phyloP scores from a whole-genome alignment of 2,888 invertebrate genomes.

The Stenolophus ochropezus region DNA sequence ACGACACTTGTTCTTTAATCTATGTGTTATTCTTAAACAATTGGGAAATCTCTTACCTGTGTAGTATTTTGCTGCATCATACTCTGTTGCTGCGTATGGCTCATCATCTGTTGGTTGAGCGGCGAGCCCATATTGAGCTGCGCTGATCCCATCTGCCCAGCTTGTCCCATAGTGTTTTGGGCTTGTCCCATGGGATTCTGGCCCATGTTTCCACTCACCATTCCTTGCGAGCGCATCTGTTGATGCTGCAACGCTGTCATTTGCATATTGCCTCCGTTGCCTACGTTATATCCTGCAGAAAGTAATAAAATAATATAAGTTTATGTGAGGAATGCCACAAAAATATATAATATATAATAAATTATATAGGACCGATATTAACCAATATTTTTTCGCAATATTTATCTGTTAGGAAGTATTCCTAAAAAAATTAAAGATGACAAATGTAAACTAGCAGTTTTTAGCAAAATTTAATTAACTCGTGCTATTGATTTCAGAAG shows the following conservation, averaged over 20 bases:
- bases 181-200: slow-evolving; percentile 57
- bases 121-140: slow-evolving; percentile 61
- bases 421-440: too few relatives aligned
- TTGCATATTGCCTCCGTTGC: slow-evolving; percentile 71
- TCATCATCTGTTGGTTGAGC: slow-evolving; percentile 74
- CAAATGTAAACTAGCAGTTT: too few relatives aligned
- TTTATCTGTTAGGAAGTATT: too few relatives aligned
- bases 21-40: not conserved
- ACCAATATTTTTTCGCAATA: too few relatives aligned
- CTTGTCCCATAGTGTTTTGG: slow-evolving; percentile 65
- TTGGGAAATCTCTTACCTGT: slow-evolving; percentile 68
- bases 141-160: slow-evolving; percentile 63
- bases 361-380: too few relatives aligned
- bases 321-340: not conserved
- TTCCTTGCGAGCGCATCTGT: slow-evolving; percentile 71
- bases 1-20: too few relatives aligned
- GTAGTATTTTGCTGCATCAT: slow-evolving; percentile 74
- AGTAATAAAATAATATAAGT: not conserved
- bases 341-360: too few relatives aligned
- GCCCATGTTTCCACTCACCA: slow-evolving; percentile 66
- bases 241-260: slow-evolving; percentile 74
- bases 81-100: slow-evolving; percentile 74
- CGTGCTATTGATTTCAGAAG: too few relatives aligned
- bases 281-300: slow-evolving; percentile 59
- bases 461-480: too few relatives aligned